Evolutionary conservation across 2,113 vertebrate genomes (phyloP), one percentile per base, ranked within the genome.

Genomic region (Macroglossus sobrinus): DNA sequence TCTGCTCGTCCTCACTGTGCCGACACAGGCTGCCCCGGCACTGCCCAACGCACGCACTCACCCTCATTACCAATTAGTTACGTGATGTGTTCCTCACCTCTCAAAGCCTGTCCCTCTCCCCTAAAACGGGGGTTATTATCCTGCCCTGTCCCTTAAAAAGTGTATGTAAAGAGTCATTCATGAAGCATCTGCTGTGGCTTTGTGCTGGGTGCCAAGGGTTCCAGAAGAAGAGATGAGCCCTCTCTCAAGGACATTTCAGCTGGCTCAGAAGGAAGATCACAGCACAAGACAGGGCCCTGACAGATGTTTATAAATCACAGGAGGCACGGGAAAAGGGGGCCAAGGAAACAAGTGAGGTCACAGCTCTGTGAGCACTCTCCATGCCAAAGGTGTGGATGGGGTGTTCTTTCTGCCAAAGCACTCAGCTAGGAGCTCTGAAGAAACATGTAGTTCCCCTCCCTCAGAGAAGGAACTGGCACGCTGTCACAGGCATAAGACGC

Each of bases 1-100:
- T 33, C 59, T 26, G 26, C 55, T 28, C 2, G 0, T 55, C 15
- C 57, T 22, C 66, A 59, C 2, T 7, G 2, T n/a, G 24, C 21
- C 0, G 0, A 11, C 28, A n/a, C 1, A 30, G 63, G 10, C 5
- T 16, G 59, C 30, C 59, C 59, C 40, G 30, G 7, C 33, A 3
- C 26, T 8, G 15, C 69, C 43, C 0, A 10, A 21, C 43, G 2
- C 61, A 4, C 22, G 5, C 61, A 18, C 9, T 50, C 9, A 15
- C 13, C 13, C 47, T 50, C 47, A 50, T 6, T 50, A 12, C 71
- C 45, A 8, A 2, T 26, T 74, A 66, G 75, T 82, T 43, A 26
- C 0, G 16, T 28, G 68, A 61, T 3, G 15, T 33, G 10, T 30
- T 43, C n/a, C 43, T 93, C 21, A 11, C 38, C 35, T 57, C 47